Evolutionary conservation across 2,888 invertebrate species (phyloP), one percentile per base, ranked within the genome.

Genomic region (Xestia c-nigrum): DNA sequence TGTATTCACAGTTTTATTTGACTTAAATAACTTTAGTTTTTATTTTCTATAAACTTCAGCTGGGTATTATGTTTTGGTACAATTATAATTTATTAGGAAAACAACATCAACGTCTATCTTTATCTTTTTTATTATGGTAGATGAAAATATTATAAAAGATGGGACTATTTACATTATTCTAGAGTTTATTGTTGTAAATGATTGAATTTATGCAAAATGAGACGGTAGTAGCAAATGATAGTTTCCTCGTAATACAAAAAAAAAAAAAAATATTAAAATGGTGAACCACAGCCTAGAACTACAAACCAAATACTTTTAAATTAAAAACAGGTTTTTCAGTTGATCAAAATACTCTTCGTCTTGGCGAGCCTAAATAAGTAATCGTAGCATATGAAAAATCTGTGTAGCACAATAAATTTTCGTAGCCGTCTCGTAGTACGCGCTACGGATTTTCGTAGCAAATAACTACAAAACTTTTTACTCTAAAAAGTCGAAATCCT

Each of bases 1-100:
- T 87, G 88, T 90, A 83, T 89, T 92, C 91, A 87, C 88, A 86
- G 83, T 90, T 88, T 85, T 85, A 84, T 78, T 70, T 59, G 24
- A 78, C 76, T 84, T 78, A 73, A 70, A 76, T 80, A 78, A 71
- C 65, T 64, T 59, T 67, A 84, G 2, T 66, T 77, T 59, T 78
- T 73, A 81, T 72, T 72, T 9, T 79, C 68, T 80, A 73, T 55
- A 76, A 80, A 72, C 55, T 84, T 61, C 82, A 76, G 82, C 69
- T 77, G 80, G 73, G 38, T 78, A 76, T 67, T 55, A 83, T 76
- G 77, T 76, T 71, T 85, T 59, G 68, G 86, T 87, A 87, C 70
- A 88, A 65, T 81, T 73, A 80, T 67, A 68, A 61, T 70, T 80
- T 78, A 74, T 76, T 75, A 73, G 43, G 43, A 88, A 88, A 87